phyloP scores from a whole-genome alignment of 2,888 invertebrate species.

The Apodemia hepburni region DNA sequence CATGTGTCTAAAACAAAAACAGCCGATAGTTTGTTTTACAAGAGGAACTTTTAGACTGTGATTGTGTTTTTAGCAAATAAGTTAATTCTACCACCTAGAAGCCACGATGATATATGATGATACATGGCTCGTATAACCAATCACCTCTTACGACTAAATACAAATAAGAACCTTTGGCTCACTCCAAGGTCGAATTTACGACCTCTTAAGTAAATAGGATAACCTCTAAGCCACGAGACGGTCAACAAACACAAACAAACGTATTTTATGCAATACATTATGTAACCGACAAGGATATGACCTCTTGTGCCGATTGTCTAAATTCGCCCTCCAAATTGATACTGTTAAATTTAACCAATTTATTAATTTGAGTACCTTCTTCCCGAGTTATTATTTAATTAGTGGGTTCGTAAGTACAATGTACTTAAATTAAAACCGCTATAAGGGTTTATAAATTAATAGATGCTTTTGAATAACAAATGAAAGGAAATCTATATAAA shows the following conservation, averaged over 20 bases:
- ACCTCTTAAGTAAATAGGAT: not conserved
- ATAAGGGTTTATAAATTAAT: slow-evolving; percentile 27
- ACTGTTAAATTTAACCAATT: slow-evolving; percentile 36
- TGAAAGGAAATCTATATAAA: not conserved
- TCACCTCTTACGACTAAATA: too few relatives aligned
- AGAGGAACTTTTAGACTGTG: too few relatives aligned
- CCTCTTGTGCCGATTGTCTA: slow-evolving; percentile 44
- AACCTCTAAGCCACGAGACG: not conserved
- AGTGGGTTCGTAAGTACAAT: slow-evolving; percentile 30
- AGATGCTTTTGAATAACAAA: not conserved
- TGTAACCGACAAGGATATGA: slow-evolving; percentile 38
- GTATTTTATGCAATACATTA: slow-evolving; percentile 4
- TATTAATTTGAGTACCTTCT: slow-evolving; percentile 39
- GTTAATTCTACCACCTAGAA: too few relatives aligned
- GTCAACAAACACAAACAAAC: slow-evolving; percentile 1
- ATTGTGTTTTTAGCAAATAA: too few relatives aligned
- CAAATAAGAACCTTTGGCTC: too few relatives aligned
- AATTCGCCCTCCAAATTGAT: slow-evolving; percentile 41
- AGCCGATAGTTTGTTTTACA: too few relatives aligned
- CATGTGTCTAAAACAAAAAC: too few relatives aligned
- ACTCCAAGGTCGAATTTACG: too few relatives aligned
- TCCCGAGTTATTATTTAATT: slow-evolving; percentile 39
- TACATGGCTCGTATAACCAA: too few relatives aligned
- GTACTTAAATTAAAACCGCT: slow-evolving; percentile 30
- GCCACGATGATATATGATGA: too few relatives aligned